Base-by-base conservation (phyloP, 2,797 vertebrate species). In the Fringilla coelebs region DNA sequence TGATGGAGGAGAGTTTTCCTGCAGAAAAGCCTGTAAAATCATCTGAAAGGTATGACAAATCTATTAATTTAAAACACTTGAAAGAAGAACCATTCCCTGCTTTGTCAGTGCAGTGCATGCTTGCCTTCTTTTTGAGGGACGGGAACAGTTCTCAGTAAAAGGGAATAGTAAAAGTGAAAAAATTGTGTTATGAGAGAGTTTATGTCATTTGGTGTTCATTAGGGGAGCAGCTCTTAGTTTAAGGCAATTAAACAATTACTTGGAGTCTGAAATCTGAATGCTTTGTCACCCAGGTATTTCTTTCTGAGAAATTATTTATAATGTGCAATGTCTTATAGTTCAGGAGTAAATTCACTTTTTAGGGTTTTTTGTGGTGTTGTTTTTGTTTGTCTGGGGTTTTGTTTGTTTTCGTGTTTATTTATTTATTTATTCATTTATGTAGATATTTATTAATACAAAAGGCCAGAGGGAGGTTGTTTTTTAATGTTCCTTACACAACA, bases 31-130 rank as follows among this genome's bases (percentile, higher is more conserved):
- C 10, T 89, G 90, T 89, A 84, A 97, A 97, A 83, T 32, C 82
- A 57, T 57, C 89, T 89, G 97, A 98, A 95, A 98, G 98, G 98
- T 98, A 97, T 54, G 96, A 73, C 28, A 76, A 66, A 49, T 83
- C 46, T 55, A 12, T 76, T 55, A 38, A 70, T 73, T 81, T 65
- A 65, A 84, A 93, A 81, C 17, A 29, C 28, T 51, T 81, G 25
- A 54, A 61, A 81, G 61, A 57, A 75, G 36, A 82, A 80, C n/a
- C n/a, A n/a, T n/a, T n/a, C 26, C 24, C 6, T 62, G 2, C 31
- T 86, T 72, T 61, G 25, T 78, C 18, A 19, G 16, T 73, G 3
- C 14, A 51, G 19, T 92, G 25, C 29, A 25, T 5, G 2, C 18
- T 31, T 88, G 18, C 34, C 20, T 12, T n/a, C 51, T 60, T 76